Conservation (phyloP, 2,797 vertebrate genomes). For the Somateria mollissima region DNA sequence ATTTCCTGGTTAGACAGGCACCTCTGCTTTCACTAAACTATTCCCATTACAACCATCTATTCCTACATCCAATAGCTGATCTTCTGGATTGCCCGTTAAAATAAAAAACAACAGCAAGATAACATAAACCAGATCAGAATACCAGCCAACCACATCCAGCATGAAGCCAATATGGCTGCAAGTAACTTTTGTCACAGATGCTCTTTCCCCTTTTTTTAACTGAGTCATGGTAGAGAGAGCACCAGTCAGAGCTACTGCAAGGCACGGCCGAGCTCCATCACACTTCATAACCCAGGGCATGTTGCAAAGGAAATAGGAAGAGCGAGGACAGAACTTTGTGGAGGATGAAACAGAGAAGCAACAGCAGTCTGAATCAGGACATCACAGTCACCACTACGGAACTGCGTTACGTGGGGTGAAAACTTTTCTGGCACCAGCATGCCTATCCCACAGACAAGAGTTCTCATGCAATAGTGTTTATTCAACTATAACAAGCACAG, state of each 20-base stretch:
- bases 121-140: neutral
- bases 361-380: neutral
- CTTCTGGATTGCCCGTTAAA: neutral
- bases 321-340: neutral
- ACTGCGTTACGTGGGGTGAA: neutral
- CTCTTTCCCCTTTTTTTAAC: neutral
- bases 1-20: neutral
- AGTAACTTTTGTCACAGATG: neutral
- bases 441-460: neutral
- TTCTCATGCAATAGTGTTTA: neutral
- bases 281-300: neutral
- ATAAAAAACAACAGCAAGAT: neutral
- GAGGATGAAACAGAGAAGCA: neutral
- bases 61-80: neutral
- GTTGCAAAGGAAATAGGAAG: neutral
- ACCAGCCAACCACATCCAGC: neutral
- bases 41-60: neutral
- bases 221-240: neutral
- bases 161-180: neutral
- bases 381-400: neutral
- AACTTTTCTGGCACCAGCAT: neutral
- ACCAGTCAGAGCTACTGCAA: neutral
- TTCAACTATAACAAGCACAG: neutral
- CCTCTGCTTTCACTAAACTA: neutral
- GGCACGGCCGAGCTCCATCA: neutral